Evolutionary conservation across 30 jellyfish, hydroid and myxozoan species (phyloP).

Genomic region (Aurelia sp.): DNA sequence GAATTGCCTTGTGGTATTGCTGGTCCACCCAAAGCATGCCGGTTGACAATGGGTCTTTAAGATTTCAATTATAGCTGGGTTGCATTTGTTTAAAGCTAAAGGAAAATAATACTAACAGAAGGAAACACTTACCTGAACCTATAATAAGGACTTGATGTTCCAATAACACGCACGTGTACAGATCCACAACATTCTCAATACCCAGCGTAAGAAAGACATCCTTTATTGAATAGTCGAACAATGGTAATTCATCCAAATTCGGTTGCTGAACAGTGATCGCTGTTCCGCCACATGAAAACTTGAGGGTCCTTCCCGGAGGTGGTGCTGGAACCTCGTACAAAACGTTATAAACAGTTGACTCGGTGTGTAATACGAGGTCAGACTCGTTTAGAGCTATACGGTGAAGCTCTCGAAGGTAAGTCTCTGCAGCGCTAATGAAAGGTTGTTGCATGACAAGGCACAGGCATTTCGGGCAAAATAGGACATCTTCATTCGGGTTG

Average conservation of each 20-base stretch:
- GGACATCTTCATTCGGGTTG: conserved; percentile 52
- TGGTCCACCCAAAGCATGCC: too few relatives aligned
- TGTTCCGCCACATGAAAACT: conserved; percentile 80
- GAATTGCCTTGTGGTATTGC: too few relatives aligned
- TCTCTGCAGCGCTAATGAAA: conserved; percentile 74
- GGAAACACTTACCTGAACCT: conserved; percentile 68
- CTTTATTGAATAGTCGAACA: conserved; percentile 85
- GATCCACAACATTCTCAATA: conserved; percentile 91
- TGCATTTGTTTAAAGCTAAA: too few relatives aligned
- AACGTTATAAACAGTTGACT: conserved; percentile 79
- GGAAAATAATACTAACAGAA: too few relatives aligned
- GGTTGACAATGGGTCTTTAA: too few relatives aligned
- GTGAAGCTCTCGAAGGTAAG: conserved; percentile 70
- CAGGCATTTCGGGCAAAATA: conserved; percentile 82
- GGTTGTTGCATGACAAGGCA: conserved; percentile 95
- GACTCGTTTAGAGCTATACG: conserved; percentile 74
- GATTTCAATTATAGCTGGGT: too few relatives aligned
- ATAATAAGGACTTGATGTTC: conserved; percentile 94
- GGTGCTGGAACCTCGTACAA: conserved; percentile 94
- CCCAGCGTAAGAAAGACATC: conserved; percentile 89
- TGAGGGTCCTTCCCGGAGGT: conserved; percentile 95
- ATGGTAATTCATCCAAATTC: conserved; percentile 78
- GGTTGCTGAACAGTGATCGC: conserved; percentile 86
- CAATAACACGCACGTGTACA: conserved; percentile 90
- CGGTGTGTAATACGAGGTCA: conserved; percentile 67